Evolutionary conservation across 2,797 vertebrate genomes (phyloP).

Genomic region (Petrocephalus schoutedeni): DNA sequence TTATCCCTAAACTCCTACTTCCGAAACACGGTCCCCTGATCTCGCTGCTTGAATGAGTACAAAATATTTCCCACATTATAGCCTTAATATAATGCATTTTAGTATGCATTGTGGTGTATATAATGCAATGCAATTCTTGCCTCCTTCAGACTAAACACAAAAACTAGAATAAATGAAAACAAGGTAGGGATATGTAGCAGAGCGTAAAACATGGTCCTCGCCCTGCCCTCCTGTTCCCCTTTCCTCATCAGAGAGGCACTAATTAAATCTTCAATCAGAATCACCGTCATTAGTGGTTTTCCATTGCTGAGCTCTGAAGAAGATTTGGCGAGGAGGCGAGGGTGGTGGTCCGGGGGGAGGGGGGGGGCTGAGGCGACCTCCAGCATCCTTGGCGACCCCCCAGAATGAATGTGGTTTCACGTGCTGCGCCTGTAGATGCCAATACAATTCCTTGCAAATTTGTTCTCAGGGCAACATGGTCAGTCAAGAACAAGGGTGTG

Average conservation of each 20-base stretch:
- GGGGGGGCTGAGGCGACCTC: constrained; percentile 24
- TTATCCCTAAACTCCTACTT: neutral
- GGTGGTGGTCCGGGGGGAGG: neutral
- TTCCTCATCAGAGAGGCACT: constrained; percentile 38
- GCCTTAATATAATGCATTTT: neutral
- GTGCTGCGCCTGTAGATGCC: neutral
- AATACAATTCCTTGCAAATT: neutral
- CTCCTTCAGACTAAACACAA: neutral
- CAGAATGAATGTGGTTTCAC: neutral
- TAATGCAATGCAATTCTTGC: neutral
- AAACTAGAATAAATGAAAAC: neutral
- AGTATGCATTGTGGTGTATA: neutral
- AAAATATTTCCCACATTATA: neutral
- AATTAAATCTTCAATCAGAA: constrained; percentile 67
- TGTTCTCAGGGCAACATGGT: neutral
- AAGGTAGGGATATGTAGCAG: neutral
- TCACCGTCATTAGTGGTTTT: constrained; percentile 57
- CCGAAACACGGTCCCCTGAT: neutral
- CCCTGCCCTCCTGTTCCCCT: neutral
- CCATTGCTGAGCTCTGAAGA: constrained; percentile 43
- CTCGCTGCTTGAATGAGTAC: neutral
- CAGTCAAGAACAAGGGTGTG: neutral
- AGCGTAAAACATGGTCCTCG: neutral
- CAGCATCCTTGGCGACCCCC: neutral
- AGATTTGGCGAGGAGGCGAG: constrained; percentile 30